phyloP scores from a whole-genome alignment of 2,113 vertebrate species.

The Cynocephalus volans region DNA sequence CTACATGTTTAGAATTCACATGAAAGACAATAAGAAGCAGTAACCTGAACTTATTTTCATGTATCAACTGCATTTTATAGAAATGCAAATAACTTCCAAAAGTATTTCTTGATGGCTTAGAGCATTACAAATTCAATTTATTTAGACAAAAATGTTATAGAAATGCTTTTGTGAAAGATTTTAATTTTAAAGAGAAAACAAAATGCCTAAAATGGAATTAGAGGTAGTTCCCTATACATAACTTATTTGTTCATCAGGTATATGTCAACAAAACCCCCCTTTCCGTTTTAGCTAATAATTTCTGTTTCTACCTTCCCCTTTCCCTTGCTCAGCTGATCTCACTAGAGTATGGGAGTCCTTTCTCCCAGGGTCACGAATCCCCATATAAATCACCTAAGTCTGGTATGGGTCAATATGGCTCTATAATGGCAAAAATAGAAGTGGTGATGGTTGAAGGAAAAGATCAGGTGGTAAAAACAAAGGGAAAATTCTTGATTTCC shows the following conservation, averaged over 20 bases:
- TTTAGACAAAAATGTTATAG: constrained; percentile 55
- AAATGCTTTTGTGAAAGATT: constrained; percentile 61
- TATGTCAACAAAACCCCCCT: background rate
- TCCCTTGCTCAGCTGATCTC: background rate
- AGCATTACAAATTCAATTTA: constrained; percentile 73
- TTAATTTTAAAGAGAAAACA: constrained; percentile 69
- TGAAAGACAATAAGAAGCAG: constrained; percentile 29
- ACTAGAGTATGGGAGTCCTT: background rate
- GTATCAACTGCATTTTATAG: constrained; percentile 38
- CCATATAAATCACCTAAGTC: background rate
- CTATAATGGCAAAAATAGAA: background rate
- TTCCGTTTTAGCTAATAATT: background rate
- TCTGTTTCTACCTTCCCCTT: background rate
- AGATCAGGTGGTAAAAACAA: background rate
- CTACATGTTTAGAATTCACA: constrained; percentile 32
- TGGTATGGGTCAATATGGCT: background rate
- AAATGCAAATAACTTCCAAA: constrained; percentile 67
- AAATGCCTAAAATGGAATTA: constrained; percentile 45
- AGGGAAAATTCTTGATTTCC: background rate
- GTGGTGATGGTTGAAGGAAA: background rate
- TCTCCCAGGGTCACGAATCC: background rate
- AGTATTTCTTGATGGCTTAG: constrained; percentile 63
- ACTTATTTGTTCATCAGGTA: constrained; percentile 40
- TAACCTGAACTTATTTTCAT: constrained; percentile 62
- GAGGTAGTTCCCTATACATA: background rate